phyloP scores from a whole-genome alignment of 2,888 invertebrate species.

The Blastobasis adustella region DNA sequence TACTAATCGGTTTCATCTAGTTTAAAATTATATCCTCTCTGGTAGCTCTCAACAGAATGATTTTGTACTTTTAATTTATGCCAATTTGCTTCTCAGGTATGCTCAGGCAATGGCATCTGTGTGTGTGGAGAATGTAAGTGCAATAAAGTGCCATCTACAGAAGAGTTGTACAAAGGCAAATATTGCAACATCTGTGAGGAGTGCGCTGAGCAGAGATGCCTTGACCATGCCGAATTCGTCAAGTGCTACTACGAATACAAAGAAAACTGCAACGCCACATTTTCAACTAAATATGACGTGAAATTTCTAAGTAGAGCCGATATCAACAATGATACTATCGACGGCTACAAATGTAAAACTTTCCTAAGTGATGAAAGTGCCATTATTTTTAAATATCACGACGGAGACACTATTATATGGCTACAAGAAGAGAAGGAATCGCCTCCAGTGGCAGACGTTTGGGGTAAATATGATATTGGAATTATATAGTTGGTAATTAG shows the following conservation, averaged over 20 bases:
- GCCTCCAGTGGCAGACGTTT: slow-evolving; percentile 34
- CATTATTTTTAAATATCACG: slow-evolving; percentile 41
- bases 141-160: slow-evolving; percentile 35
- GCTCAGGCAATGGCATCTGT: slow-evolving; percentile 78
- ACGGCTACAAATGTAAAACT: slow-evolving; percentile 28
- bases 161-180: slow-evolving; percentile 66
- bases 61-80: too few species aligned
- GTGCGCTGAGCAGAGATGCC: slow-evolving; percentile 79
- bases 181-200: slow-evolving; percentile 85
- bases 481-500: too few species aligned
- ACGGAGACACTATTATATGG: slow-evolving; percentile 23
- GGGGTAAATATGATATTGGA: slow-evolving; percentile 28
- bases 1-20: too few species aligned
- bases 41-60: too few species aligned
- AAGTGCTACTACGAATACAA: slow-evolving; percentile 64
- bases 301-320: slow-evolving; percentile 31
- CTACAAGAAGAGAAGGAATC: slow-evolving; percentile 46
- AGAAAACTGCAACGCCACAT: slow-evolving; percentile 16
- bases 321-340: slow-evolving; percentile 18
- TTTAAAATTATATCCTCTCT: too few species aligned
- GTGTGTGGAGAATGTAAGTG: slow-evolving; percentile 82
- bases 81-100: slow-evolving; percentile 38
- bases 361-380: slow-evolving; percentile 27
- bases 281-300: slow-evolving; percentile 17
- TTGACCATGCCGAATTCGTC: slow-evolving; percentile 81